Base-by-base conservation (phyloP, 2,888 invertebrate genomes). In the Brachyopa scutellaris region DNA sequence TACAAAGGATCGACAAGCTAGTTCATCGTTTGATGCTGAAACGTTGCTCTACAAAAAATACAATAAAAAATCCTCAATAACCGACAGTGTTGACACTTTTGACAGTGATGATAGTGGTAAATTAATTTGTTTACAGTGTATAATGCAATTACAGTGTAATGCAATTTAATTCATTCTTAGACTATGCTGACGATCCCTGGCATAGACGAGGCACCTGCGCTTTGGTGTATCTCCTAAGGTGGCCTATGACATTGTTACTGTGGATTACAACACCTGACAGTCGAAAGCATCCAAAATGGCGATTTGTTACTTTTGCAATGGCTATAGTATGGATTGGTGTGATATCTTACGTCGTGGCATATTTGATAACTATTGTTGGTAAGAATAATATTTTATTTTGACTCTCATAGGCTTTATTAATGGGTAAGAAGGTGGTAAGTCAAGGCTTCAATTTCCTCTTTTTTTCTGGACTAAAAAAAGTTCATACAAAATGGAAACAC, bases 311-410 rank as follows among this genome's bases (percentile, higher is more conserved):
- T 0, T 98, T 98, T 88, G 92, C 96, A 49, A 96, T 97, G 95
- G 97, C 97, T 87, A 96, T 98, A 84, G 93, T 97, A 45, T 98
- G 98, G 97, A 97, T 98, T 85, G 97, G 97, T 61, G 94, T 95
- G 0, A 91, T 97, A 31, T 97, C 97, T 3, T 98, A 98, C 88
- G 92, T 97, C 4, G 97, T 97, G 38, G 97, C 98, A 51, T 98
- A 97, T 97, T 97, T 98, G 96, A 97, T 97, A 84, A 96, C 97
- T 59, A 94, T 97, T 84, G 95, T 97, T 86, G 97, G 97, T 96
- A 89, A 91, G 88, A 5, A 26, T n/a, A n/a, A n/a, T n/a, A n/a
- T n/a, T n/a, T n/a, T n/a, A n/a, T n/a, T n/a, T n/a, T n/a, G n/a
- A n/a, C n/a, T n/a, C n/a, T n/a, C n/a, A n/a, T n/a, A n/a, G n/a